Percentiles rank a stretch among this genome's conserved stretches.
These are phyloP conservation scores for Coptotermes formosanus DNA, from an alignment of 1,140 invertebrate species.

Conservation along the genomic window DNA sequence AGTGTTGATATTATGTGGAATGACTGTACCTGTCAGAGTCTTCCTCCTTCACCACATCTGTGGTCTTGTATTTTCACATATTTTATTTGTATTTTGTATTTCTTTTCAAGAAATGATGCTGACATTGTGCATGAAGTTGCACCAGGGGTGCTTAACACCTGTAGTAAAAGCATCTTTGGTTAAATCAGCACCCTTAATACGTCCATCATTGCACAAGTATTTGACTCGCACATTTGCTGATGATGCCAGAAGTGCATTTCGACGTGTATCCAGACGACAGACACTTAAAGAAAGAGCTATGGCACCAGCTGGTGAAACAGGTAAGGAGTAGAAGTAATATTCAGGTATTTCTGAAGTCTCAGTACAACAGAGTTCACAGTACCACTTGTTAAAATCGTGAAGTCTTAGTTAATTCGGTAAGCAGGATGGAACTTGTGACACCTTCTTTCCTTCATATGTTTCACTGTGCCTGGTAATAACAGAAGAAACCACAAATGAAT, in stretches of 20 bases:
- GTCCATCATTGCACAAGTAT: constrained; percentile 40
- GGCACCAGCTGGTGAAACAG: constrained; percentile 53
- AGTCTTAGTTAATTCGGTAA: too few relatives aligned
- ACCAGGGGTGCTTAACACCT: background rate
- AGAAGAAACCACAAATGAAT: too few relatives aligned
- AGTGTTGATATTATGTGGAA: too few relatives aligned
- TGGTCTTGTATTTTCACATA: too few relatives aligned
- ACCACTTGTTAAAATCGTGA: background rate
- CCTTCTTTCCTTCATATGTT: too few relatives aligned
- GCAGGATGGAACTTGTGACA: too few relatives aligned
- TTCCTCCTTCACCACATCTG: too few relatives aligned
- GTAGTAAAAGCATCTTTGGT: background rate
- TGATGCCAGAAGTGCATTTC: constrained; percentile 44
- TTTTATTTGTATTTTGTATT: background rate
- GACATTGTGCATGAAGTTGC: background rate
- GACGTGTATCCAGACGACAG: constrained; percentile 42
- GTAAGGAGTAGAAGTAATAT: constrained; percentile 43
- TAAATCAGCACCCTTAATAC: constrained; percentile 39
- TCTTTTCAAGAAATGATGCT: background rate
- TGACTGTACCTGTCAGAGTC: too few relatives aligned
- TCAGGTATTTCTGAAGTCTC: background rate
- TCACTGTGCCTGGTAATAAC: too few relatives aligned
- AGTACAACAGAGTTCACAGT: background rate
- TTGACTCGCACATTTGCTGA: constrained; percentile 44
- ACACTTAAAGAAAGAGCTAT: constrained; percentile 51